Evolutionary conservation across 2,797 vertebrate species (phyloP).

Genomic region (Pangasius sanitwongsei): DNA sequence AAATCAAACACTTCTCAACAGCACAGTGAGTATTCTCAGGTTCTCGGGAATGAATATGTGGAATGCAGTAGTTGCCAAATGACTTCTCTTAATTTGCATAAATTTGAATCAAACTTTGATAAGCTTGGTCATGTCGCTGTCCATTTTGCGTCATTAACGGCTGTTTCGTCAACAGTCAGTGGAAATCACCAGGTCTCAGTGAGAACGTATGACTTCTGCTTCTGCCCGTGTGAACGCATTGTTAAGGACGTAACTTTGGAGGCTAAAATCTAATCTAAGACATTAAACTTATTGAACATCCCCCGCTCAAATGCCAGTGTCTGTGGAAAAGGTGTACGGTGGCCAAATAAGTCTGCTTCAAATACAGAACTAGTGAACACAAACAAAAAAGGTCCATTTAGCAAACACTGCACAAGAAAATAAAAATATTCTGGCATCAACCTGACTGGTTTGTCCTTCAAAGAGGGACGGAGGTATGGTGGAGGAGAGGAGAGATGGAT

Average conservation of each 20-base stretch:
- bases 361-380: background rate
- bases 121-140: background rate
- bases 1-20: background rate
- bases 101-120: background rate
- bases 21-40: background rate
- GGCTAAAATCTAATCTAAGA: too few relatives aligned
- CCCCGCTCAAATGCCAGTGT: background rate
- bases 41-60: background rate
- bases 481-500: slow-evolving; percentile 10
- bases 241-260: background rate
- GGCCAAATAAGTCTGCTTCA: background rate
- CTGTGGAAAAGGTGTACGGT: background rate
- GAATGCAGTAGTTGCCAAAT: background rate
- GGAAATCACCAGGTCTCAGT: background rate
- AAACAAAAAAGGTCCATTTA: background rate
- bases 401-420: background rate
- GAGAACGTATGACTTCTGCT: background rate
- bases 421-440: slow-evolving; percentile 1
- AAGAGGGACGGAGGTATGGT: background rate
- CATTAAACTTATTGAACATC: too few relatives aligned
- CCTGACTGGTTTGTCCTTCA: slow-evolving; percentile 23
- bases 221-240: background rate
- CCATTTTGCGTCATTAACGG: background rate
- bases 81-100: background rate
- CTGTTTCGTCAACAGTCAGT: background rate